Evolutionary conservation across 1,140 invertebrate genomes (phyloP).

Genomic region (Asobara japonica): DNA sequence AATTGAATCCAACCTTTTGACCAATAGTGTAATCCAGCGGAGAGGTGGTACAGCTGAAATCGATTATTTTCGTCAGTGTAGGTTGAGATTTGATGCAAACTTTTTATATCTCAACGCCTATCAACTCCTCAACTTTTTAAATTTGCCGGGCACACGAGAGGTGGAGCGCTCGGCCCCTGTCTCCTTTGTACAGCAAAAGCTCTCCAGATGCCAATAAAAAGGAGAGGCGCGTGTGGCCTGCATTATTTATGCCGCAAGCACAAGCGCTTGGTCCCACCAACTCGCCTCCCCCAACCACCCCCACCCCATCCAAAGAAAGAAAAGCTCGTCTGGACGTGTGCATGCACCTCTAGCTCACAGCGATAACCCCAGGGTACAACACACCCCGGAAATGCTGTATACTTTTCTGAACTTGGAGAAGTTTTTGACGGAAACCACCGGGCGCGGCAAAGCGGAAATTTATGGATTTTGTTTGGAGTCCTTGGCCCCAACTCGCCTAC

Average conservation of each 20-base stretch:
- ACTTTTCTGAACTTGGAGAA: conserved; percentile 60
- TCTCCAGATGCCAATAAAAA: conserved; percentile 7
- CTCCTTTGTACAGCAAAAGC: not conserved
- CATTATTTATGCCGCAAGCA: conserved; percentile 39
- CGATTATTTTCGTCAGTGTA: not conserved
- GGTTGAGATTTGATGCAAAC: not conserved
- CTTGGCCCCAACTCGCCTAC: conserved; percentile 43
- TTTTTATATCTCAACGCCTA: not conserved
- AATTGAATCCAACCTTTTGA: no score
- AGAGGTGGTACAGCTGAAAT: no score
- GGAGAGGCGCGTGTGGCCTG: not conserved
- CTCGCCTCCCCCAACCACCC: not conserved
- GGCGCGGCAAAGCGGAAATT: conserved; percentile 60
- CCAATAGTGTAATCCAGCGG: no score
- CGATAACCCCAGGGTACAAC: conserved; percentile 16
- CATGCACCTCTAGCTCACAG: not conserved
- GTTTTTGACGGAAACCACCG: conserved; percentile 64
- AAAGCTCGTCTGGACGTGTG: not conserved
- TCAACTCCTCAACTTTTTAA: not conserved
- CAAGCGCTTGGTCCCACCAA: conserved; percentile 52
- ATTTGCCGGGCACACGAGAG: not conserved
- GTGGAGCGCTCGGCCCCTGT: not conserved
- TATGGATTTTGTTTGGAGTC: conserved; percentile 65
- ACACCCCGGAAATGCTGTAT: conserved; percentile 57
- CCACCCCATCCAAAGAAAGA: not conserved